phyloP scores from a whole-genome alignment of 2,113 vertebrate genomes.

The Pituophis catenifer region DNA sequence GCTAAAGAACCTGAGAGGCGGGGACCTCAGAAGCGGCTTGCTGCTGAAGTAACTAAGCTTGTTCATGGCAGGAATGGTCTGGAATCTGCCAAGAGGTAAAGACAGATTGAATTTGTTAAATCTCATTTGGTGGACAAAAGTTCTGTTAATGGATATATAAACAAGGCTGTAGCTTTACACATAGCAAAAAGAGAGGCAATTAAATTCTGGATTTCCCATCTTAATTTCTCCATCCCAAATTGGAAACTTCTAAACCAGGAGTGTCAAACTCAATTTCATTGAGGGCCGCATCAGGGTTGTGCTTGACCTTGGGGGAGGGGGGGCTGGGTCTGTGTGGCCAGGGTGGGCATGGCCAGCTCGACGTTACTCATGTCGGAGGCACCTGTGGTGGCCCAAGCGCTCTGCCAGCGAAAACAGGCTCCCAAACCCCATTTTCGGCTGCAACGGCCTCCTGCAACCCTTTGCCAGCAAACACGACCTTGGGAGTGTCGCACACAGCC shows the following conservation, averaged over 20 bases:
- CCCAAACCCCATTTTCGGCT: no score
- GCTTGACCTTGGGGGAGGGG: no score
- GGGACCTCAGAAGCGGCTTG: constrained; percentile 87
- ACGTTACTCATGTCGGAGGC: no score
- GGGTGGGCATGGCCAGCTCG: no score
- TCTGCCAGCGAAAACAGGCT: no score
- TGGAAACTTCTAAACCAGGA: background rate
- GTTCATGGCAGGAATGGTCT: constrained; percentile 92
- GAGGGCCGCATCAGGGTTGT: no score
- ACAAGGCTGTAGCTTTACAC: background rate
- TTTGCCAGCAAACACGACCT: no score
- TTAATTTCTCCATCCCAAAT: background rate
- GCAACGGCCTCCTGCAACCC: no score
- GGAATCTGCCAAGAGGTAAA: constrained; percentile 89
- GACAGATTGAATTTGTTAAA: background rate
- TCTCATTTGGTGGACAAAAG: background rate
- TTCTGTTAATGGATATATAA: background rate
- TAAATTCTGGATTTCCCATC: background rate
- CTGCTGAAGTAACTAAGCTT: constrained; percentile 93
- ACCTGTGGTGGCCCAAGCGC: no score
- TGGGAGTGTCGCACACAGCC: no score
- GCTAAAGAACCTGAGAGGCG: constrained; percentile 82
- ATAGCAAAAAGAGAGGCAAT: background rate
- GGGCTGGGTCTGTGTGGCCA: no score
- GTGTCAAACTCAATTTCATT: no score